Base-by-base conservation (phyloP, 2,113 vertebrate species). In the Tyto alba region DNA sequence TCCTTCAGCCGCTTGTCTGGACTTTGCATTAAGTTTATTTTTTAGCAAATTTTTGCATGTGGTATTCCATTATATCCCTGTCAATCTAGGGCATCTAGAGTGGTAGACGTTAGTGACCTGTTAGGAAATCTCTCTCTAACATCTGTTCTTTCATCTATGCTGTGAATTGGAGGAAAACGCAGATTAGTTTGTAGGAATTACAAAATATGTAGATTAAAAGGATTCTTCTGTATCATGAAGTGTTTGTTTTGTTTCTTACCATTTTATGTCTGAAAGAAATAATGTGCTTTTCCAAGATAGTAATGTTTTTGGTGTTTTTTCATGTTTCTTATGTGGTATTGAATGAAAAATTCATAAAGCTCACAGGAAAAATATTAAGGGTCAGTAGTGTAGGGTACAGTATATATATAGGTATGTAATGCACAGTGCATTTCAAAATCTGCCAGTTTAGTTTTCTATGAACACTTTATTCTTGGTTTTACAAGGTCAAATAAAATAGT, bases 301-400 rank as follows among this genome's bases (percentile, higher is more conserved):
- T 62, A 2, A 40, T 36, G 29, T 7, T 84, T 95, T 73, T 45
- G 18, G 22, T 78, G 23, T 16, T 47, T 68, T 89, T 92, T 90
- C 25, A 5, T 66, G 41, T 90, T 95, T 71, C 36, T 81, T 84
- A 12, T 72, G 15, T 84, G 64, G 55, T 87, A 92, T 57, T 0
- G 3, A 75, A 93, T 92, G 56, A 96, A 94, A 96, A 95, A 92
- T 92, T 95, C 69, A 92, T 95, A 68, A 75, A 64, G 53, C 73
- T 82, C 9, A 5, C 56, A 62, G 69, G 60, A 90, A 81, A 93
- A 90, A 72, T 84, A 90, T 72, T 86, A 75, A 78, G 94, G 90
- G 88, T 93, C 76, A 82, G 76, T 64, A 76, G 76, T 85, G 64
- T 74, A 94, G 48, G 45, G 25, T 63, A 22, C 34, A 55, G 45